Base-by-base conservation (phyloP, 2,888 invertebrate species). In the Drosophila crucigera region DNA sequence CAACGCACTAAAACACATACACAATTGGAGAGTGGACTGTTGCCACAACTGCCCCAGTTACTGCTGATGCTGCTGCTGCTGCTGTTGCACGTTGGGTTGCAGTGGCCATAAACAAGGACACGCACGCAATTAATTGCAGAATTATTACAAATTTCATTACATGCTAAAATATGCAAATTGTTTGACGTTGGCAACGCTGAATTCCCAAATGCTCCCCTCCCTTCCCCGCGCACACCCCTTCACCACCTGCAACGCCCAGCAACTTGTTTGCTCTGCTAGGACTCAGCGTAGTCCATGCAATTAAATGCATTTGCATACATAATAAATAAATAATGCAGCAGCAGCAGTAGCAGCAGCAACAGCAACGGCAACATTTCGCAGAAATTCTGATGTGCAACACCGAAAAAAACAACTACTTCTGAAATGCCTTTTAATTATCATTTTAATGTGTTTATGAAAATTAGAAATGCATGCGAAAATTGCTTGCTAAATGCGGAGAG, bases 291-390 rank as follows among this genome's bases (percentile, higher is more conserved):
- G 63, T 68, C 78, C 74, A 68, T 78, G 91, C 91, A 91, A 91
- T 91, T 91, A 91, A 90, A 91, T 91, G 90, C 88, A 91, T 91
- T 90, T 91, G 91, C 91, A 90, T 91, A 85, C 84, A 90, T 84
- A 90, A 91, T 91, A 87, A 89, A 85, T 85, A 85, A 85, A 91
- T 84, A 91, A 87, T 87, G 78, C 80, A 82, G 74, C 76, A 73
- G 62, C 68, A 80, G 30, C 30, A 30, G 30, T 6, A 30, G 31
- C 31, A 31, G 33, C 33, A 14, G 35, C 14, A 35, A 4, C 47
- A 9, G 9, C 16, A 47, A 2, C 52, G 60, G 61, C 69, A 61
- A 75, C 58, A 78, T 72, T 73, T 73, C 69, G 76, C 73, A 47
- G 69, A 59, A 67, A 59, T 19, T 25, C 39, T 49, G 65, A 65